phyloP scores from a whole-genome alignment of 53 echinoderm and acorn worm genomes.

The Henricia sp. region DNA sequence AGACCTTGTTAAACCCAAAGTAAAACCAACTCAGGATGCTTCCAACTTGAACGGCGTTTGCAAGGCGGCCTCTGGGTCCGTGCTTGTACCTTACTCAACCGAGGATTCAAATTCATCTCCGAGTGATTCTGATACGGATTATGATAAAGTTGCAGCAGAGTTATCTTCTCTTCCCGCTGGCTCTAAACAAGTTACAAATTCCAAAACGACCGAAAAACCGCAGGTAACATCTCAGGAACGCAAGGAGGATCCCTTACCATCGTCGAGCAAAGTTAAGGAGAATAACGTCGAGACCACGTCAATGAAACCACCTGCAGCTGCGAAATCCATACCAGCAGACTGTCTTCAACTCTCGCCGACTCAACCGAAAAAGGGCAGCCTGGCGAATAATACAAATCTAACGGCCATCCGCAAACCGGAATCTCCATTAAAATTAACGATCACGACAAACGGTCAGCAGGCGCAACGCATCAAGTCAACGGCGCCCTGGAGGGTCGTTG shows the following conservation, averaged over 20 bases:
- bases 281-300: not conserved
- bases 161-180: conserved; percentile 58
- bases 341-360: conserved; percentile 23
- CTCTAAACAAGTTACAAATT: conserved; percentile 14
- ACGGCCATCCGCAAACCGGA: conserved; percentile 86
- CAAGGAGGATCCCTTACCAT: not conserved
- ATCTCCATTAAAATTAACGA: conserved; percentile 91
- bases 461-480: conserved; percentile 85
- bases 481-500: conserved; percentile 76
- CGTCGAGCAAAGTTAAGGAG: conserved; percentile 19
- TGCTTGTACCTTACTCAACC: conserved; percentile 76
- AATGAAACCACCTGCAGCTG: conserved; percentile 49
- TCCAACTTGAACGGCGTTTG: conserved; percentile 30
- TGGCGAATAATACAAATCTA: conserved; percentile 85
- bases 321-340: conserved; percentile 4
- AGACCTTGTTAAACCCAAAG: conserved; percentile 58
- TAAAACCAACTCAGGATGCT: conserved; percentile 14
- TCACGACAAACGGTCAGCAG: conserved; percentile 92
- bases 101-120: conserved; percentile 78
- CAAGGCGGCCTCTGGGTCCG: conserved; percentile 20
- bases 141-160: conserved; percentile 78
- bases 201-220: conserved; percentile 3
- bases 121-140: conserved; percentile 89
- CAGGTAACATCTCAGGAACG: not conserved
- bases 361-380: conserved; percentile 64